Base-by-base conservation (phyloP, 2,888 invertebrate genomes). In the Hydraecia micacea region DNA sequence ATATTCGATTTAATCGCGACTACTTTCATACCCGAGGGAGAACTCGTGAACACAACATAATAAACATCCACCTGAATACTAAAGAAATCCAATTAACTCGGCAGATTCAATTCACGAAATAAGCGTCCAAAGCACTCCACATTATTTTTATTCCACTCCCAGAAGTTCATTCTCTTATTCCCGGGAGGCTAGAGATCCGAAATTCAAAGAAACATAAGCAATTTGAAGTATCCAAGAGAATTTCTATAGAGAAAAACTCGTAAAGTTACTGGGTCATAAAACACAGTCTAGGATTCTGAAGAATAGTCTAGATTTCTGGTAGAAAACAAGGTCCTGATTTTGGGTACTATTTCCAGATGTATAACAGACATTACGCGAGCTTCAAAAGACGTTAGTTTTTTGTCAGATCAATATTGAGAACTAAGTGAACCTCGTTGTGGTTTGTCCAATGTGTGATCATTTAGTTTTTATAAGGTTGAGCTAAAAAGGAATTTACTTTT, bases 71-170 rank as follows among this genome's bases (percentile, higher is more conserved):
- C 75, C 73, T 75, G 75, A 68, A 65, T 68, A 68, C 71, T 74
- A 76, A 80, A 85, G 75, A 87, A 85, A 85, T 76, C 87, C 80
- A 85, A 85, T 84, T 87, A 87, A 85, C 80, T 87, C 80, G 18
- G 63, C 67, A 60, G 71, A 85, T 85, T 85, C 87, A 85, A 85
- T 87, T 80, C 80, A 69, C 80, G 52, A 87, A 87, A 87, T 74
- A 84, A 87, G 58, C 60, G 80, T 52, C 62, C 60, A 32, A 80
- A 84, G 39, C 52, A 69, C 71, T 84, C 55, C 60, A 65, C 73
- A 80, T 87, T 77, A 87, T 80, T 87, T 85, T 84, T 75, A 76
- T 84, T 87, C 39, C 32, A 62, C 65, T 76, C 68, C 73, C 81
- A 62, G 68, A 84, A 87, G 68, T 85, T 81, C 76, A 73, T 81